Conservation (phyloP, 1,140 invertebrate species). For the Bombus consobrinus region DNA sequence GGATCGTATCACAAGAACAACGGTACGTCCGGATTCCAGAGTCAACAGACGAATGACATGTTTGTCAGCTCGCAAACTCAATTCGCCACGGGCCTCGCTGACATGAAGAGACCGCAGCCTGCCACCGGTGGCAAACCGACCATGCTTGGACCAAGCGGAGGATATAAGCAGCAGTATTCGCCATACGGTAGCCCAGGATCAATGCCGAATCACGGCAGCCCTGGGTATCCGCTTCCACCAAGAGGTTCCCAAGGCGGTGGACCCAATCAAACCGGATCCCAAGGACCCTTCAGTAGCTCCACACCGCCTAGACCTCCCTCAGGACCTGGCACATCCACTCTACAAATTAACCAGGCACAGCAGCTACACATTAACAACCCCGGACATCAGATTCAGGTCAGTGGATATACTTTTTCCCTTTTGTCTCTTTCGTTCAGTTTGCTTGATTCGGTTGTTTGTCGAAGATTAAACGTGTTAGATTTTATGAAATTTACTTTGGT, state of each 20-base stretch:
- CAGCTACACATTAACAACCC: slow-evolving; percentile 92
- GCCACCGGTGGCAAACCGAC: slow-evolving; percentile 75
- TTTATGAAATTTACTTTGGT: no score
- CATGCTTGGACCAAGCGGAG: slow-evolving; percentile 76
- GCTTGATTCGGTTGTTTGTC: neutral
- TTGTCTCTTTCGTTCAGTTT: no score
- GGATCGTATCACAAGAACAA: slow-evolving; percentile 81
- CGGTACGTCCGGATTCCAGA: slow-evolving; percentile 77
- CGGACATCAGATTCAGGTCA: slow-evolving; percentile 90
- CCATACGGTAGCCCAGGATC: slow-evolving; percentile 86
- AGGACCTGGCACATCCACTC: slow-evolving; percentile 83
- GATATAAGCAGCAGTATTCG: slow-evolving; percentile 86
- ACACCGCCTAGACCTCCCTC: slow-evolving; percentile 86
- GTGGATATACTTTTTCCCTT: slow-evolving; percentile 52
- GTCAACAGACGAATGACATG: slow-evolving; percentile 78
- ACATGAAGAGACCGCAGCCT: slow-evolving; percentile 82
- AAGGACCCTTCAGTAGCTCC: slow-evolving; percentile 84
- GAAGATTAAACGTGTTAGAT: neutral
- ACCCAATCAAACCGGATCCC: slow-evolving; percentile 75
- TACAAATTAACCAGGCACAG: slow-evolving; percentile 93
- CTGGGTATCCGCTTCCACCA: slow-evolving; percentile 85
- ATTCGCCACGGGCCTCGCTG: slow-evolving; percentile 70
- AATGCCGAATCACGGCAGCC: slow-evolving; percentile 85
- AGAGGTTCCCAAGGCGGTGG: slow-evolving; percentile 78
- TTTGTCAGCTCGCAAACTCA: slow-evolving; percentile 75